phyloP scores from a whole-genome alignment of 1,140 invertebrate genomes.

The Macrobrachium rosenbergii region DNA sequence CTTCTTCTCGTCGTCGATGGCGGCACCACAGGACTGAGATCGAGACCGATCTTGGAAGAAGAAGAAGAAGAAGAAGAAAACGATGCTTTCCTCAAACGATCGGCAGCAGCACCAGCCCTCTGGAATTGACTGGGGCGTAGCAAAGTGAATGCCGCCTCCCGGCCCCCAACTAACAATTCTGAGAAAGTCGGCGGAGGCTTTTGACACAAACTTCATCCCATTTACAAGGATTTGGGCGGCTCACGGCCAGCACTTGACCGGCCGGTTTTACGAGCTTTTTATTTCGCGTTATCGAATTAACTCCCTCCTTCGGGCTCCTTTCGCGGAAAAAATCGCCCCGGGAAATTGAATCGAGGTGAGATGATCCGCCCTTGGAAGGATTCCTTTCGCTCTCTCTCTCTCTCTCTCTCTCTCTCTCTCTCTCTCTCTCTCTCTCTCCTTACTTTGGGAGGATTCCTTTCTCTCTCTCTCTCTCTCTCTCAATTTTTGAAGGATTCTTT shows the following conservation, averaged over 20 bases:
- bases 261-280: constrained; percentile 52
- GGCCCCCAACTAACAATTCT: constrained; percentile 27
- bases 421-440: neutral
- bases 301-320: neutral
- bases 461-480: too few relatives aligned
- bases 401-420: neutral
- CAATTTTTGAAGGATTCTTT: neutral
- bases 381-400: neutral
- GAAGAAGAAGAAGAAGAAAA: too few relatives aligned
- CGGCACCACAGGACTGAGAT: too few relatives aligned
- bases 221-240: constrained; percentile 52
- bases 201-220: constrained; percentile 58
- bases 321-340: neutral
- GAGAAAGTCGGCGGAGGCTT: constrained; percentile 17
- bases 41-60: too few relatives aligned
- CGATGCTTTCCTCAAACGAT: too few relatives aligned
- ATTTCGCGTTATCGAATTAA: constrained; percentile 57
- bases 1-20: too few relatives aligned
- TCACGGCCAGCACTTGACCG: constrained; percentile 43
- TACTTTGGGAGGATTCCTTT: neutral
- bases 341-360: constrained; percentile 43
- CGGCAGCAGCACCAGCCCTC: too few relatives aligned
- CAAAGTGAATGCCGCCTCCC: too few relatives aligned
- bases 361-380: too few relatives aligned
- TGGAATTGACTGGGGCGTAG: too few relatives aligned